Percentiles rank a stretch among this genome's conserved stretches.
Evolutionary conservation across 2,113 vertebrate species (phyloP).

Genomic region (Camelus dromedarius): DNA sequence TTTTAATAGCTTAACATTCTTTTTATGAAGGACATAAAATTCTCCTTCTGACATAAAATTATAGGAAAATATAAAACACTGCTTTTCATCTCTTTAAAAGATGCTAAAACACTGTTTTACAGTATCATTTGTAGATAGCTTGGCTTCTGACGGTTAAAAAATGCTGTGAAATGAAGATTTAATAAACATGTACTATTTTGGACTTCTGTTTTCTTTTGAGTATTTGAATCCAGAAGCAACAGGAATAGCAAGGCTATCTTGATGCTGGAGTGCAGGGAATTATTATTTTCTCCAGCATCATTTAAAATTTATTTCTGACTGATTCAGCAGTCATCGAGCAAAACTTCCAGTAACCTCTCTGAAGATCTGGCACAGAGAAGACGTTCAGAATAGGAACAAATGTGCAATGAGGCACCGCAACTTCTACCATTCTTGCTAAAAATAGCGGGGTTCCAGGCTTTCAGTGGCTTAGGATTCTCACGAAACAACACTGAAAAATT

Average conservation of each 20-base stretch:
- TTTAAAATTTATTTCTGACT: slow-evolving; percentile 60
- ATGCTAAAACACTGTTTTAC: background rate
- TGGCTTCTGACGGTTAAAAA: background rate
- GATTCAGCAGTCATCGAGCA: slow-evolving; percentile 60
- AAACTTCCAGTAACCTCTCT: slow-evolving; percentile 74
- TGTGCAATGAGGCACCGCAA: slow-evolving; percentile 35
- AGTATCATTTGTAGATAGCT: background rate
- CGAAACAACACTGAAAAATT: slow-evolving; percentile 65
- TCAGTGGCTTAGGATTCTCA: slow-evolving; percentile 57
- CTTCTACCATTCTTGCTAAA: slow-evolving; percentile 73
- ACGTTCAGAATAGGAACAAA: slow-evolving; percentile 67
- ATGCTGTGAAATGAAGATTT: background rate
- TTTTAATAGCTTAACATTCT: background rate
- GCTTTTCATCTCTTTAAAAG: background rate
- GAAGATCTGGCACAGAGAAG: slow-evolving; percentile 65
- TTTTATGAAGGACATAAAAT: background rate
- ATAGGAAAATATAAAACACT: slow-evolving; percentile 2
- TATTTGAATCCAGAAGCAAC: background rate
- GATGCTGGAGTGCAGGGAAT: background rate
- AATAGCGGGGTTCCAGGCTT: slow-evolving; percentile 66
- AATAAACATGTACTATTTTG: background rate
- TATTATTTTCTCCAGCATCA: slow-evolving; percentile 57
- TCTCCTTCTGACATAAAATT: background rate
- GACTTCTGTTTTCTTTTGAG: background rate
- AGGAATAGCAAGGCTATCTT: background rate